Base-by-base conservation (phyloP, 2,113 vertebrate genomes). In the Haemorhous mexicanus region DNA sequence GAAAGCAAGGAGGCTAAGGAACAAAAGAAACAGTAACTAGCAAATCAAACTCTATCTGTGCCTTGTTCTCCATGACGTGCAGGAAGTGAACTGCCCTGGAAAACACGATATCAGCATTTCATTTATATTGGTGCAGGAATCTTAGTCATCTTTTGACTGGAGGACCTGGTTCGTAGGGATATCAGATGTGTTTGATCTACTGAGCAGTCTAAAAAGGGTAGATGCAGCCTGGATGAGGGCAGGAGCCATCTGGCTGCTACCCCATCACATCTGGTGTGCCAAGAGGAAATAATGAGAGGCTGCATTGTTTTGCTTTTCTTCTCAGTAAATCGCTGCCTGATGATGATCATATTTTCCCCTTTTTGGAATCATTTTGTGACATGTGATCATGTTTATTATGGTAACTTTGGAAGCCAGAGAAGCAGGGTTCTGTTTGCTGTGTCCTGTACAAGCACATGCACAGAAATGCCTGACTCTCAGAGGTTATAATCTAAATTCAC, bases 181-280 rank as follows among this genome's bases (percentile, higher is more conserved):
- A 70, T 35, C 33, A 68, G 78, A 43, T 0, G 0, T 21, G 24
- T 78, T 93, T 87, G 39, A 24, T 84, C 73, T 89, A n/a, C 59
- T 49, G 76, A 90, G 86, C 2, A 1, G 56, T 64, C 73, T 92
- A 61, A 64, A 70, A 70, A 90, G 89, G 93, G 93, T 94, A 67
- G 56, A 10, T n/a, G 86, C 72, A 90, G 89, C 39, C 80, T 53
- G 93, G 76, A 46, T 24, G 73, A 77, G 61, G 80, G 80, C 80
- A 94, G 95, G 91, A 92, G 94, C 96, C 94, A 96, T 96, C 86
- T 97, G 96, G 93, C 94, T 75, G 61, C 77, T 92, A 47, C 89
- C 64, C 91, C 56, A 77, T 84, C 86, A 82, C 76, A 93, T 94
- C 95, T 96, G 94, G 80, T 92, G 73, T 87, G 69, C 93, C 95